Percentiles rank a stretch among this genome's conserved stretches.
These are phyloP conservation scores for Brachycybe producta DNA, from an alignment of 2,888 invertebrate genomes.

Conservation along the genomic window DNA sequence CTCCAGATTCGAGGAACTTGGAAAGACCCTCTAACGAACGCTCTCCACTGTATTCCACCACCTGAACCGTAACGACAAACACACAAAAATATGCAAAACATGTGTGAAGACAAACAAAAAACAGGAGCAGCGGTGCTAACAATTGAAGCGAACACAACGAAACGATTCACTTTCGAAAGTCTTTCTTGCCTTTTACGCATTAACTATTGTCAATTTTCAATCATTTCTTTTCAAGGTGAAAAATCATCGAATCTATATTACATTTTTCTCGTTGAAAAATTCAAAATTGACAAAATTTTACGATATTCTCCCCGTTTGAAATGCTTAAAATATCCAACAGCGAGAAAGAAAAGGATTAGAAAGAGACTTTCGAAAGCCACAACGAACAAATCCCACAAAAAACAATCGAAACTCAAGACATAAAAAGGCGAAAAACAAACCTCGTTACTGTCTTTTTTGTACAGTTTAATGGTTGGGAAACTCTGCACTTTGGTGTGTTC, in stretches of 20 bases:
- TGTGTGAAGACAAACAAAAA: background rate
- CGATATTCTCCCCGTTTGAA: too few species aligned
- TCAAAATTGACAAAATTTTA: too few species aligned
- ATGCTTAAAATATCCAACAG: too few species aligned
- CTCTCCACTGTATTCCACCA: slow-evolving; percentile 87
- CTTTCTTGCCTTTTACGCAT: too few species aligned
- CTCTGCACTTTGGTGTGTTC: slow-evolving; percentile 88
- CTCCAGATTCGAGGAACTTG: slow-evolving; percentile 87
- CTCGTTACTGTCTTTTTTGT: slow-evolving; percentile 83
- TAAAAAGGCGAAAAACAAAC: slow-evolving; percentile 39
- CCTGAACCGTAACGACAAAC: slow-evolving; percentile 30
- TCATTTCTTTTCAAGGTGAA: too few species aligned
- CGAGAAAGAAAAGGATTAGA: background rate
- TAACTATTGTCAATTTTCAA: too few species aligned
- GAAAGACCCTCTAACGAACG: slow-evolving; percentile 83
- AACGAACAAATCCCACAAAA: background rate
- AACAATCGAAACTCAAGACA: background rate
- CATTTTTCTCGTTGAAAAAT: too few species aligned
- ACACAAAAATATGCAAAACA: too few species aligned
- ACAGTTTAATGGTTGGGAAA: slow-evolving; percentile 89
- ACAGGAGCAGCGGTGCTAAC: too few species aligned
- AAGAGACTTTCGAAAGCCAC: background rate
- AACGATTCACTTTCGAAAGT: too few species aligned
- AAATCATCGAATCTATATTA: too few species aligned
- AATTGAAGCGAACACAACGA: background rate